Conservation (phyloP, 2,888 invertebrate species). For the Ochropleura plecta region DNA sequence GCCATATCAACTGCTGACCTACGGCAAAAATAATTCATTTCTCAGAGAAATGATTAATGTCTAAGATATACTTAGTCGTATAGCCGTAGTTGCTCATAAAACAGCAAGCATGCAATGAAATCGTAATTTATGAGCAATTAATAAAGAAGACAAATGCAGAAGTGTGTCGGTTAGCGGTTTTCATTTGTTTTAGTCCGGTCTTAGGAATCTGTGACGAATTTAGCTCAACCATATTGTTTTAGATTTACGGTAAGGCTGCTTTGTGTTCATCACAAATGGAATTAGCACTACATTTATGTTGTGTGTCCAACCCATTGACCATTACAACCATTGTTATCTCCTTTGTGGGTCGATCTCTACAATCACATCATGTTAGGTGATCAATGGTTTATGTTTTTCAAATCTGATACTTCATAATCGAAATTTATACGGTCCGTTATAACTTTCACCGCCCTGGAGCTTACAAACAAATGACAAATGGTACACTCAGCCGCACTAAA, state of each 20-base stretch:
- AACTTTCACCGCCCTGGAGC: not conserved
- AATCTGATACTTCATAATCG: not conserved
- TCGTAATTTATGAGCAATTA: constrained; percentile 54
- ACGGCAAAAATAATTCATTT: constrained; percentile 58
- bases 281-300: constrained; percentile 2
- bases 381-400: not conserved
- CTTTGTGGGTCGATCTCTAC: not conserved
- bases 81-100: constrained; percentile 42
- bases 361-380: not conserved
- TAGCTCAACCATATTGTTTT: constrained; percentile 9
- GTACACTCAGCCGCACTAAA: constrained; percentile 19
- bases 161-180: constrained; percentile 41
- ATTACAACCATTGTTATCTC: constrained; percentile 10
- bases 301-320: not conserved
- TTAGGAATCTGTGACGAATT: constrained; percentile 20
- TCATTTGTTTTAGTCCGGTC: constrained; percentile 22
- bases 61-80: constrained; percentile 42
- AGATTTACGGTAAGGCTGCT: not conserved
- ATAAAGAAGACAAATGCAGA: constrained; percentile 54
- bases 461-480: constrained; percentile 25
- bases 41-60: constrained; percentile 54
- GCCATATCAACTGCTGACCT: constrained; percentile 56
- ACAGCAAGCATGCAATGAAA: constrained; percentile 55
- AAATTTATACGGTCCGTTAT: not conserved
- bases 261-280: not conserved